Base-by-base conservation (phyloP, 2,888 invertebrate species). In the Pyrgus malvae region DNA sequence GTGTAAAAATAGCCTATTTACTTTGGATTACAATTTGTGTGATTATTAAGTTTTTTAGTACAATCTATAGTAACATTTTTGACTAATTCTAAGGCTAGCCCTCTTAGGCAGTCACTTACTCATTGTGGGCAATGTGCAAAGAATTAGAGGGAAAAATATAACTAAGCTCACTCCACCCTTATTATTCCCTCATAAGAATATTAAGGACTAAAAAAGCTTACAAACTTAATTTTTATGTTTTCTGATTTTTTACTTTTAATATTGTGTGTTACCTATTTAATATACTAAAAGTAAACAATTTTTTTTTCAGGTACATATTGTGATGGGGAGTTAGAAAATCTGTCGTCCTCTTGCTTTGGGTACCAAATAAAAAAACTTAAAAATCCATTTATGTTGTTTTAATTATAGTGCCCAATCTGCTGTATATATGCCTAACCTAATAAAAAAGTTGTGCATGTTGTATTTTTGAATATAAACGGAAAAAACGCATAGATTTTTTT, bases 91-190 rank as follows among this genome's bases (percentile, higher is more conserved):
- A 25, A 41, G 14, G 7, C 29, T n/a, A 62, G 70, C 70, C 89
- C 87, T 86, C 79, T 50, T 68, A 85, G 89, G 90, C 90, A 89
- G 90, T 83, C 75, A 70, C 84, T 80, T 66, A 74, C 76, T 76
- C 69, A 59, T 38, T 14, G 72, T 86, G 78, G 72, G 80, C 75
- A 65, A 62, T 78, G 80, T 76, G 80, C 72, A 75, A 85, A 88
- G 88, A 90, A 85, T 79, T 69, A 67, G 79, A 82, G 89, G 89
- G 78, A 67, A 90, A 59, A 89, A 65, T 63, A 80, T 49, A 40
- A 53, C 12, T 8, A 35, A 55, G 80, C 82, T 77, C 68, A 64
- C 78, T 89, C 86, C 86, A 86, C 86, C 78, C 83, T 80, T 76
- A 57, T 73, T 61, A 68, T 74, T 60, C 27, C 60, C 56, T 27